A percentile compares a stretch with the other conserved stretches of the same genome.
These are phyloP conservation scores for Sebastiscus tertius DNA, from an alignment of 2,797 vertebrate species.

Conservation along the genomic window DNA sequence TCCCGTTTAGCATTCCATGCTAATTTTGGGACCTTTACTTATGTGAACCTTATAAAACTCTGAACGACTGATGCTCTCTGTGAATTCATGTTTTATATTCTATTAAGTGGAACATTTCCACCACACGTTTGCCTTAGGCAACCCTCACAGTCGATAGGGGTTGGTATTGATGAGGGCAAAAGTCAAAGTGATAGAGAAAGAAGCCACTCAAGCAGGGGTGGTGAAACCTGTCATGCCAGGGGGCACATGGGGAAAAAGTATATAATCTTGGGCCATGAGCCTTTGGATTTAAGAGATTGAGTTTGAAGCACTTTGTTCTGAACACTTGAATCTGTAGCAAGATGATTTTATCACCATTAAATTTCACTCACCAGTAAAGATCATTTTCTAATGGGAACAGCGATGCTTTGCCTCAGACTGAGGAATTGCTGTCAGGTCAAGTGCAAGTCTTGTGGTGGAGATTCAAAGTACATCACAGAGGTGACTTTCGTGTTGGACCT, in stretches of 20 bases:
- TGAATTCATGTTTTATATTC: too few relatives aligned
- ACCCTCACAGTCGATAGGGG: neutral
- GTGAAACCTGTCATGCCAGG: neutral
- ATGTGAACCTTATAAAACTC: too few relatives aligned
- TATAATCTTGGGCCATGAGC: neutral
- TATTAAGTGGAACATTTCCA: too few relatives aligned
- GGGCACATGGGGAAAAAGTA: neutral
- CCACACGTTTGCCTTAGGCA: neutral
- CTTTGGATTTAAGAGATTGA: neutral
- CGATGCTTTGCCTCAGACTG: neutral
- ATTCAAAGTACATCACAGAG: neutral
- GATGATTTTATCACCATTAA: neutral
- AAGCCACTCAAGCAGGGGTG: neutral
- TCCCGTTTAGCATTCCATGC: too few relatives aligned
- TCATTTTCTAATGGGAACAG: neutral
- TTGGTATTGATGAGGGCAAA: neutral
- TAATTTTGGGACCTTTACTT: too few relatives aligned
- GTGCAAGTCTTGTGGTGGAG: neutral
- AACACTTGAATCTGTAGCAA: neutral
- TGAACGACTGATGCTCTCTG: too few relatives aligned
- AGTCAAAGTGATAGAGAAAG: neutral
- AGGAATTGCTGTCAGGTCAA: neutral
- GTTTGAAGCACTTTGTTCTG: neutral
- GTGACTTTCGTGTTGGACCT: neutral
- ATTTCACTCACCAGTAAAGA: neutral